Evolutionary conservation across 2,113 vertebrate genomes (phyloP).

Genomic region (Onychorhynchus coronatus): DNA sequence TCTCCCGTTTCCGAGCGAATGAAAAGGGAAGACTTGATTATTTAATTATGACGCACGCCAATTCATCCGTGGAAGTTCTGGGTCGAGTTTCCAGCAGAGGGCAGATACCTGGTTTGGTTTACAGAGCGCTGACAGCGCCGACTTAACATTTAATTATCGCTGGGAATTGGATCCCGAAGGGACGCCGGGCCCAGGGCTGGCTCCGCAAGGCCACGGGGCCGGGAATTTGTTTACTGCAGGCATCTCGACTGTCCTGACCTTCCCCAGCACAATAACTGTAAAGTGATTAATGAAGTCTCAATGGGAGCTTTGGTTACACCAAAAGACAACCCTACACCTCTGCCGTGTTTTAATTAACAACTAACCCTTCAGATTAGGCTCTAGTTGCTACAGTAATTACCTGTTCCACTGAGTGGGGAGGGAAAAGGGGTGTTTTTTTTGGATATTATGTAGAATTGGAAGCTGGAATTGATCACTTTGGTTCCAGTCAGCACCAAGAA

Average conservation of each 20-base stretch:
- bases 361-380: conserved; percentile 77
- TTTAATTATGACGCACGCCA: conserved; percentile 94
- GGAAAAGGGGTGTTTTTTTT: conserved; percentile 16
- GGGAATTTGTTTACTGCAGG: conserved; percentile 77
- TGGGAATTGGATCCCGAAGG: conserved; percentile 75
- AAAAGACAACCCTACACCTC: conserved; percentile 78
- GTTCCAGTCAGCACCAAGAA: background rate
- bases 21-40: conserved; percentile 85
- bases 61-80: conserved; percentile 82
- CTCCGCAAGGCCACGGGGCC: conserved; percentile 36
- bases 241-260: conserved; percentile 75
- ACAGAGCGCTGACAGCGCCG: conserved; percentile 77
- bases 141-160: conserved; percentile 84
- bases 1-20: conserved; percentile 82
- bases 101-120: conserved; percentile 77
- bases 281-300: conserved; percentile 83
- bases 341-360: conserved; percentile 87
- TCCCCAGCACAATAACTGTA: conserved; percentile 76
- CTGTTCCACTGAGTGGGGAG: conserved; percentile 45
- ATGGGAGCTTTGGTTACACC: conserved; percentile 82
- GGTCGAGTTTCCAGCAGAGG: conserved; percentile 84
- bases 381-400: conserved; percentile 78
- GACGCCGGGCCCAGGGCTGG: conserved; percentile 44
- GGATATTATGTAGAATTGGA: background rate
- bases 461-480: background rate